Evolutionary conservation across 2,113 vertebrate species (phyloP).

Genomic region (Brachyhypopomus gauderio): DNA sequence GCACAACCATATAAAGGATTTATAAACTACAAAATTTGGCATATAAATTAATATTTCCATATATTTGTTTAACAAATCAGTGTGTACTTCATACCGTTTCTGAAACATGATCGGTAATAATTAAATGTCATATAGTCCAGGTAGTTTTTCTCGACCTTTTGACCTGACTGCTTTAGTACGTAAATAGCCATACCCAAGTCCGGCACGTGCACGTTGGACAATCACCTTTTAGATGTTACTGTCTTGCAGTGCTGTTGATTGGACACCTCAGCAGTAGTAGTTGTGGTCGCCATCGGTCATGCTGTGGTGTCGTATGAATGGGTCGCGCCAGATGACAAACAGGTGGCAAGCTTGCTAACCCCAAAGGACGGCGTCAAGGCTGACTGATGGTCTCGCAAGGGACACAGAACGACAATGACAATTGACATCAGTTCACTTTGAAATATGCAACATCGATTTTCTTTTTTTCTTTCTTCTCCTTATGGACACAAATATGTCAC

Average conservation of each 20-base stretch:
- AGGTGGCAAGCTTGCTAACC: neutral
- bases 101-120: too few species aligned
- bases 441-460: constrained; percentile 18
- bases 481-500: neutral
- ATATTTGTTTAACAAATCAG: too few species aligned
- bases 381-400: neutral
- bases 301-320: constrained; percentile 7
- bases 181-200: neutral
- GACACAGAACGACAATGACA: neutral
- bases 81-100: too few species aligned
- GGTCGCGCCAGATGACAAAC: constrained; percentile 14
- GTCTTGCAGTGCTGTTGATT: neutral
- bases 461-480: neutral
- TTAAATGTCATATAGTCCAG: too few species aligned
- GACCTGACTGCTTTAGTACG: neutral
- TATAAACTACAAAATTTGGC: too few species aligned
- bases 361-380: neutral
- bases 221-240: neutral
- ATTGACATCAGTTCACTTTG: constrained; percentile 15
- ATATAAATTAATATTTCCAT: too few species aligned
- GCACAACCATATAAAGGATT: too few species aligned
- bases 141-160: neutral
- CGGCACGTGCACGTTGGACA: neutral
- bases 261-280: neutral
- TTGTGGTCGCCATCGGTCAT: neutral